These are phyloP conservation scores for Chloroceryle inda DNA, from an alignment of 2,797 vertebrate species.

Conservation along the genomic window DNA sequence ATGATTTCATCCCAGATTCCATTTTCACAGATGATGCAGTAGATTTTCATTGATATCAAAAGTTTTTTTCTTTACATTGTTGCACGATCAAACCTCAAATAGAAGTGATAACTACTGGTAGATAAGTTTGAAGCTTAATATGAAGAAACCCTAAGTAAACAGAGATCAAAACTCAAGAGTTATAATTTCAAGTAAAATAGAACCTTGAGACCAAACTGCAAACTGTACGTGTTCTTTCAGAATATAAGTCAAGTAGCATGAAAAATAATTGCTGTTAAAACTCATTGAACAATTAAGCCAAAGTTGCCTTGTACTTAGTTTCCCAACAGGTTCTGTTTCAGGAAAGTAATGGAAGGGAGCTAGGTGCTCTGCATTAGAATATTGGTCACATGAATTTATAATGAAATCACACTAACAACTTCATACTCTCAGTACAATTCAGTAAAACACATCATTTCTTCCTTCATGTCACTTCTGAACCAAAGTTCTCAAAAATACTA, in stretches of 20 bases:
- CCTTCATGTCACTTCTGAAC: neutral
- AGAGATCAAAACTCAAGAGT: neutral
- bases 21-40: too few relatives aligned
- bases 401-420: neutral
- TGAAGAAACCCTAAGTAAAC: neutral
- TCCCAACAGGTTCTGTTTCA: neutral
- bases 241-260: neutral
- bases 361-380: neutral
- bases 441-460: neutral
- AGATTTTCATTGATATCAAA: neutral
- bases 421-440: neutral
- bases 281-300: neutral
- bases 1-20: neutral
- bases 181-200: neutral
- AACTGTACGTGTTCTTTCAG: neutral
- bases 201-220: neutral
- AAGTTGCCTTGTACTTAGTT: neutral
- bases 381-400: neutral
- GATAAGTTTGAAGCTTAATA: neutral
- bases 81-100: neutral
- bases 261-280: neutral
- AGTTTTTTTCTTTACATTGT: neutral
- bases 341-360: neutral
- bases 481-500: neutral
- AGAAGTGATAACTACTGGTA: neutral